Evolutionary conservation across 2,888 invertebrate genomes (phyloP), one percentile per base, ranked within the genome.

Genomic region (Rhimphoctona megacephalus): DNA sequence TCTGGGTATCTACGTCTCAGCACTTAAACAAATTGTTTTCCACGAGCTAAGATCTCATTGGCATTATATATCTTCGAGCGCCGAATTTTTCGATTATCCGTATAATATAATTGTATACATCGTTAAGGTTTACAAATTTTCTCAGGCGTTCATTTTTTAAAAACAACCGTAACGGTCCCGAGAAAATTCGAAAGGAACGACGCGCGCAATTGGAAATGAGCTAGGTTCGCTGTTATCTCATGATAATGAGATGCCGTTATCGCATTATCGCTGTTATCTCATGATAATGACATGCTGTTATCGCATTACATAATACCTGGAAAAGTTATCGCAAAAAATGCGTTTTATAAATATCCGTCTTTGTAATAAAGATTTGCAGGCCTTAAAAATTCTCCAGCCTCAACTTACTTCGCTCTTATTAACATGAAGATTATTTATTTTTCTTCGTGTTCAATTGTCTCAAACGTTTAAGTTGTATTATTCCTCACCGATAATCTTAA

Each of bases 11-110:
- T 43, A 30, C 69, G n/a, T 73, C 43, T 22, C 39, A 22, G 43
- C 79, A 69, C 46, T 52, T 74, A 25, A 66, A 49, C 70, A 72
- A 83, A 83, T 52, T 72, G 61, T 39, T 69, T n/a, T 25, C 9
- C 43, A 9, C 46, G 22, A 54, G 11, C 57, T n/a, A 8, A 61
- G 43, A 67, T 49, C 25, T 22, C 54, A 14, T 25, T 39, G 43
- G 6, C n/a, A 70, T 57, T 54, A 70, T 54, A 66, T 22, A 61
- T 36, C 25, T 74, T 30, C 25, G 22, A 43, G 39, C 17, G 39
- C 19, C 39, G 43, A 74, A 49, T 73, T 36, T 36, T 33, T 73
- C 39, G 39, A 73, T 70, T 54, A 54, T 49, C 17, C 30, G 52
- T 49, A 8, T 52, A 52, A 49, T 49, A 2, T 49, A 33, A 72